phyloP scores from a whole-genome alignment of 2,888 invertebrate genomes.

The Plagodis dolabraria region DNA sequence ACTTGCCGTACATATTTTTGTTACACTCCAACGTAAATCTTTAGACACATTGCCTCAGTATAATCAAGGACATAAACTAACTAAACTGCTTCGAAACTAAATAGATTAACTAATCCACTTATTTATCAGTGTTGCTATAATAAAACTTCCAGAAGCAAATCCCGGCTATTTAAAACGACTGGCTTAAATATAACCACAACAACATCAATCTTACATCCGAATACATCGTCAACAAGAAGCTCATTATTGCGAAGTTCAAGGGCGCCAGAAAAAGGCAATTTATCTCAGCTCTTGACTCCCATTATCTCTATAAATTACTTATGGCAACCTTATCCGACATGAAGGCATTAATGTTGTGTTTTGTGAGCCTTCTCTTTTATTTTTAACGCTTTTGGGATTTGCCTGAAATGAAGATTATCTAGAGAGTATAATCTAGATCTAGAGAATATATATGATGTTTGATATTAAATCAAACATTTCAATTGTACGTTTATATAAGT shows the following conservation, averaged over 20 bases:
- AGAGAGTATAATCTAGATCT: no score
- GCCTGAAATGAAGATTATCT: neutral
- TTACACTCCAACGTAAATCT: slow-evolving; percentile 7
- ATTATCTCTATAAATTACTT: slow-evolving; percentile 69
- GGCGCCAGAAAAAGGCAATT: slow-evolving; percentile 56
- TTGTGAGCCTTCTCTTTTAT: slow-evolving; percentile 11
- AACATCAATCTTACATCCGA: slow-evolving; percentile 24
- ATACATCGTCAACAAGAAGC: slow-evolving; percentile 49
- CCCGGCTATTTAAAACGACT: slow-evolving; percentile 20
- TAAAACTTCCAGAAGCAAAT: slow-evolving; percentile 22
- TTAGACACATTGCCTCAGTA: neutral
- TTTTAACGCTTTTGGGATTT: slow-evolving; percentile 25
- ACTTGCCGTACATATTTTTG: neutral
- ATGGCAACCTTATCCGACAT: slow-evolving; percentile 34
- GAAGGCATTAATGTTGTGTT: slow-evolving; percentile 30
- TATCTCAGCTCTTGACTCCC: slow-evolving; percentile 57
- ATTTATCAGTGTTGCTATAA: slow-evolving; percentile 13
- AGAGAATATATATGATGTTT: no score
- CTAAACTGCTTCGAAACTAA: slow-evolving; percentile 1
- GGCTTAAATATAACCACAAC: slow-evolving; percentile 20
- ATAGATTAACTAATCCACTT: slow-evolving; percentile 10
- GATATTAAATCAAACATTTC: no score
- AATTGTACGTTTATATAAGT: no score
- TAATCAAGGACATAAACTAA: neutral
- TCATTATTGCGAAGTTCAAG: slow-evolving; percentile 59